Evolutionary conservation across 2,797 vertebrate genomes (phyloP), one percentile per base, ranked within the genome.

Genomic region (Sebastes nivosus): DNA sequence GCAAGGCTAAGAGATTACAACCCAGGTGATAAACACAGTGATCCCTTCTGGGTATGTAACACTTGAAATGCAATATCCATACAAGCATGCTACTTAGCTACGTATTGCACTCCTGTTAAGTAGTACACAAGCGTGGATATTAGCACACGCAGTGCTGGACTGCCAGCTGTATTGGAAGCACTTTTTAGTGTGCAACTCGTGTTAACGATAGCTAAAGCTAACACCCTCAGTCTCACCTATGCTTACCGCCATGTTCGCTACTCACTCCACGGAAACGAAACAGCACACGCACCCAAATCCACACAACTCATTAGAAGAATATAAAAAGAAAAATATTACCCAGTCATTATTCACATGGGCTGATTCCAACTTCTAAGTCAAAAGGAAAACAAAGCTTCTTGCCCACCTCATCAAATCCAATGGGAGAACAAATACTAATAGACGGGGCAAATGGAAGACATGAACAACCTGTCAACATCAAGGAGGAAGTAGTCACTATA

Each of bases 371-470:
- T 91, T 87, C 69, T 75, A 83, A 81, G 75, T 75, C 72, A 30
- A 52, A 2, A 57, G 58, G 27, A 81, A 58, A 54, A 69, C 8
- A 58, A 57, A 66, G 54, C 79, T 82, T 83, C 82, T 60, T 63
- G 57, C 70, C 72, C 70, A 60, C 67, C 57, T 73, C 65, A 67
- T 86, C 34, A 34, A 70, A 78, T 75, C 54, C 46, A 69, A 74
- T 36, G 80, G 65, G 63, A 81, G 63, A 79, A 78, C 34, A 61
- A 63, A 89, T 87, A 83, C 79, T 82, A 38, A 60, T 4, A 83
- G 79, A 91, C 73, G 29, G 87, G 87, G 79, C 60, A 34, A 91
- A 92, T 94, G 94, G 94, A 95, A 95, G 94, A 95, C 94, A 85
- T 87, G 69, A 92, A 91, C 78, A 84, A 92, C 84, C 88, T 77